Base-by-base conservation (phyloP, 2,888 invertebrate species). In the Drosophila anceps region DNA sequence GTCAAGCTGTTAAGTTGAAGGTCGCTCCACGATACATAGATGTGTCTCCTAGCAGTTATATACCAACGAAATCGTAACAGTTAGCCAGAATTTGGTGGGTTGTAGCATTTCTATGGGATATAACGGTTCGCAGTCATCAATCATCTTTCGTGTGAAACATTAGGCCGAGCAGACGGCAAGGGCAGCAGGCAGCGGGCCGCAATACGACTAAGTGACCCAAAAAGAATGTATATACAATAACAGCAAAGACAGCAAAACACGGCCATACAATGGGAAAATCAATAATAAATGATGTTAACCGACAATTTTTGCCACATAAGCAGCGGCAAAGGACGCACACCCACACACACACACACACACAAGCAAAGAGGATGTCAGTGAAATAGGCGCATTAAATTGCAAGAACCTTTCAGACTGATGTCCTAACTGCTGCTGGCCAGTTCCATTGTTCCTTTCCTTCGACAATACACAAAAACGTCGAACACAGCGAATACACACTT, bases 261-360 rank as follows among this genome's bases (percentile, higher is more conserved):
- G 24, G n/a, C 15, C 50, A 48, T 69, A 54, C 73, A 76, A 67
- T 53, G 57, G 54, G 53, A 86, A 87, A 87, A 87, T 87, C 86
- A 84, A 87, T 88, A 88, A 87, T 78, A 87, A 87, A 88, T 87
- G 80, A 87, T 87, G 83, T 86, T 88, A 86, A 81, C 86, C 83
- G 77, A 76, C 79, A 83, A 84, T 84, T 85, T 88, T 72, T 72
- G 88, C 79, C 79, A 79, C 79, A 83, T 75, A 77, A 73, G 75
- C 84, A 81, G 61, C 61, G 29, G 50, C 59, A 24, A n/a, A 13
- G 15, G 46, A 6, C 44, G 7, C n/a, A 12, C 29, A 5, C n/a
- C 39, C 31, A 55, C 24, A 13, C 13, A 27, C 46, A 29, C 48
- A n/a, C 48, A n/a, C 29, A n/a, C n/a, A 48, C 27, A 51, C 20